Percentiles rank a stretch among this genome's conserved stretches.
These are phyloP conservation scores for Clinocottus analis DNA, from an alignment of 2,113 vertebrate species.

Conservation along the genomic window DNA sequence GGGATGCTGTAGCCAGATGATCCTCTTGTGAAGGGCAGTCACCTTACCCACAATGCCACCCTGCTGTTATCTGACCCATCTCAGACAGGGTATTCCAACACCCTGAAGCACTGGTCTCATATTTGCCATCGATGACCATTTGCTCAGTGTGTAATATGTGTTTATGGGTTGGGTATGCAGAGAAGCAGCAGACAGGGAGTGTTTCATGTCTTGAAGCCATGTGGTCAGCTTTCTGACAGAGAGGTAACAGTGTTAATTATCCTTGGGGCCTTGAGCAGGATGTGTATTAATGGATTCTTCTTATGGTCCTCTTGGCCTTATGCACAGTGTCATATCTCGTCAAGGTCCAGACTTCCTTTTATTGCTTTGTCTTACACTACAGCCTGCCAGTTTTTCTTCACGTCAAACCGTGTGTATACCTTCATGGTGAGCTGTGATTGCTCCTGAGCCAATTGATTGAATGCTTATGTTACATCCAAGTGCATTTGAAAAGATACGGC, in stretches of 20 bases:
- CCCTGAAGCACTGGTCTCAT: conserved; percentile 26
- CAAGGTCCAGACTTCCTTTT: conserved; percentile 70
- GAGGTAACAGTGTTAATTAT: conserved; percentile 52
- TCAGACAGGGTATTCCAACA: conserved; percentile 10
- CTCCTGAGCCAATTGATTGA: conserved; percentile 62
- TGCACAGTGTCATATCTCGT: conserved; percentile 67
- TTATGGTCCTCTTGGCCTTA: conserved; percentile 59
- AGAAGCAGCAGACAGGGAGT: conserved; percentile 17
- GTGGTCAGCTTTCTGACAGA: conserved; percentile 51
- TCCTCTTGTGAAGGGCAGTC: conserved; percentile 7
- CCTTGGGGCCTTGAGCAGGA: conserved; percentile 54
- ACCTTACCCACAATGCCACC: not conserved
- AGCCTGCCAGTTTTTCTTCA: conserved; percentile 59
- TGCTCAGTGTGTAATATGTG: conserved; percentile 22
- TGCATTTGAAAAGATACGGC: conserved; percentile 75
- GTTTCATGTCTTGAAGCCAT: conserved; percentile 44
- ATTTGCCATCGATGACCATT: conserved; percentile 34
- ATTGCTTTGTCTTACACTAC: conserved; percentile 60
- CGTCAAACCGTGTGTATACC: conserved; percentile 58
- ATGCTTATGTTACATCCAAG: conserved; percentile 65
- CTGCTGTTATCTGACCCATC: conserved; percentile 23
- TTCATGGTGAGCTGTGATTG: conserved; percentile 42
- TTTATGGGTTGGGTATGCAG: conserved; percentile 24
- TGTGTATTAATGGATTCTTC: conserved; percentile 66
- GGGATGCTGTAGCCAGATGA: conserved; percentile 25